phyloP scores from a whole-genome alignment of 2,888 invertebrate genomes.

The Hydraecia micacea region DNA sequence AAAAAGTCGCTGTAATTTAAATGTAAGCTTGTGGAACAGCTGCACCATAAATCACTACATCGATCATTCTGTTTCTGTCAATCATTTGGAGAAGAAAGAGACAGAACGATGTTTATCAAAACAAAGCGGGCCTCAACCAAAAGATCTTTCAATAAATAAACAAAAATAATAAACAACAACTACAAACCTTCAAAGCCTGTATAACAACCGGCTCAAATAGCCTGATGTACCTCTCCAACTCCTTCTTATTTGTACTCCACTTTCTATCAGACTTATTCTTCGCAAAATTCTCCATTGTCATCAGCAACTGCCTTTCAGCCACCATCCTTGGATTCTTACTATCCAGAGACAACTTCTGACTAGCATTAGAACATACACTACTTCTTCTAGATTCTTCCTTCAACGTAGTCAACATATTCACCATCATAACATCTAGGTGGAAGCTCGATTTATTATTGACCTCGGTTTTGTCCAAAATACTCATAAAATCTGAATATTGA shows the following conservation, averaged over 20 bases:
- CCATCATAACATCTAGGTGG: constrained; percentile 80
- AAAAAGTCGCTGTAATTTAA: background rate
- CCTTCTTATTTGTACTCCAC: constrained; percentile 88
- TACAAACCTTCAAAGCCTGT: constrained; percentile 94
- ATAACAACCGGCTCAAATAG: constrained; percentile 99
- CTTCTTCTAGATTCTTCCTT: constrained; percentile 76
- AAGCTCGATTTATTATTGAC: constrained; percentile 69
- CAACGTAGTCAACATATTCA: constrained; percentile 70
- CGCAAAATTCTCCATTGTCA: constrained; percentile 85
- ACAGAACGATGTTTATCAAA: background rate
- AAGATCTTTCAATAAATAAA: background rate
- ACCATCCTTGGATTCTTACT: constrained; percentile 81
- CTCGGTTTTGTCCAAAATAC: constrained; percentile 73
- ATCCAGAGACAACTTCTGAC: constrained; percentile 80
- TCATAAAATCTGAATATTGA: constrained; percentile 84
- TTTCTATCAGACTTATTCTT: constrained; percentile 86
- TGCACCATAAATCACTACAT: background rate
- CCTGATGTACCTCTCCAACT: constrained; percentile 94
- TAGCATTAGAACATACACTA: constrained; percentile 79
- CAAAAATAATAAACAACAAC: background rate
- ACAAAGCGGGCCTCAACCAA: no score
- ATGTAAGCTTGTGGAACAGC: background rate
- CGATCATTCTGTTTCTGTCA: background rate
- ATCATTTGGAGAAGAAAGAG: background rate
- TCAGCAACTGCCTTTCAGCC: constrained; percentile 80